These are phyloP conservation scores for Dioctria rufipes DNA, from an alignment of 2,888 invertebrate species.

Conservation along the genomic window DNA sequence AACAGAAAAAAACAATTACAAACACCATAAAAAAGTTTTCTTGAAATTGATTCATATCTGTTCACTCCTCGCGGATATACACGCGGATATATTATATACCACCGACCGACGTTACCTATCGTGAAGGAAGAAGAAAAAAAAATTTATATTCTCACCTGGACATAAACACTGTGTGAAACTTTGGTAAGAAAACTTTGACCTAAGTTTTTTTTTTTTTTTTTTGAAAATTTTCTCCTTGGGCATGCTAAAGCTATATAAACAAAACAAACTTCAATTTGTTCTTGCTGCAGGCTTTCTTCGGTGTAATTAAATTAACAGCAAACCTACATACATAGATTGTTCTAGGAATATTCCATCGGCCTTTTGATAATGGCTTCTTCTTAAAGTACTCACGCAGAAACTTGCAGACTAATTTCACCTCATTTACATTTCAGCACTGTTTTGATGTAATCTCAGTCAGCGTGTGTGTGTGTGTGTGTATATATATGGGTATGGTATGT, in stretches of 20 bases:
- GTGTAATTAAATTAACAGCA: slow-evolving; percentile 37
- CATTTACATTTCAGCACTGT: slow-evolving; percentile 41
- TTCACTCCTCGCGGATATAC: too few relatives aligned
- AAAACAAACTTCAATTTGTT: slow-evolving; percentile 21
- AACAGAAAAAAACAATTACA: too few relatives aligned
- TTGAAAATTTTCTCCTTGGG: slow-evolving; percentile 31
- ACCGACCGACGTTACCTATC: too few relatives aligned
- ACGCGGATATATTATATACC: too few relatives aligned
- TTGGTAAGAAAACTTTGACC: not conserved
- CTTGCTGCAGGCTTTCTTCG: slow-evolving; percentile 3
- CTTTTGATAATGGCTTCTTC: slow-evolving; percentile 21
- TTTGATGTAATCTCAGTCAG: slow-evolving; percentile 28
- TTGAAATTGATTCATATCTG: too few relatives aligned
- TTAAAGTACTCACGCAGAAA: slow-evolving; percentile 11
- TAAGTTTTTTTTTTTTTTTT: not conserved
- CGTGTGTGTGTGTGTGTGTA: too few relatives aligned
- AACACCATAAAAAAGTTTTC: too few relatives aligned
- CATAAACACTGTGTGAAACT: too few relatives aligned
- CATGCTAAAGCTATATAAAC: slow-evolving; percentile 5
- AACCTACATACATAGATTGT: not conserved
- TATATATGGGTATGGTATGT: too few relatives aligned
- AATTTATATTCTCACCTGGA: too few relatives aligned
- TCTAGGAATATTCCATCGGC: not conserved
- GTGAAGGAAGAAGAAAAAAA: too few relatives aligned
- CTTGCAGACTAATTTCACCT: slow-evolving; percentile 38